Evolutionary conservation across 2,797 vertebrate genomes (phyloP).

Genomic region (Argya squamiceps): DNA sequence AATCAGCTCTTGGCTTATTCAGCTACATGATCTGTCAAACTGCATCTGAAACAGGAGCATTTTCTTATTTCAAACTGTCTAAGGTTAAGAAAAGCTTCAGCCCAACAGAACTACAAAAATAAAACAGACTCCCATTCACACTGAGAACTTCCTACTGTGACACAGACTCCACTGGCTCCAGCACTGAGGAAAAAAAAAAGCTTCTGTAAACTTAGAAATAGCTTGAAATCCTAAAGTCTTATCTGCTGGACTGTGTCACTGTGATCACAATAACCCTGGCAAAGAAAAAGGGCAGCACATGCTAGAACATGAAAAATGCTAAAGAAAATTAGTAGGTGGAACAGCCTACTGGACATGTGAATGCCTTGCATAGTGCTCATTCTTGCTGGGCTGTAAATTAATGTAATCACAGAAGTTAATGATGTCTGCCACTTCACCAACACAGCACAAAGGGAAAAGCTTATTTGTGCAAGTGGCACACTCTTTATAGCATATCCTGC

Average conservation of each 20-base stretch:
- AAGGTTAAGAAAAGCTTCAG: slow-evolving; percentile 16
- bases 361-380: slow-evolving; percentile 13
- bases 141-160: slow-evolving; percentile 3
- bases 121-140: slow-evolving; percentile 14
- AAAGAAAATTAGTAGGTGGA: slow-evolving; percentile 45
- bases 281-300: slow-evolving; percentile 23
- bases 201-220: slow-evolving; percentile 2
- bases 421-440: slow-evolving; percentile 19
- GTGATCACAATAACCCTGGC: background rate
- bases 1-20: background rate
- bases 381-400: slow-evolving; percentile 51
- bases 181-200: background rate
- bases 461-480: background rate
- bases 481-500: background rate
- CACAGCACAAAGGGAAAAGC: slow-evolving; percentile 4
- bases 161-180: slow-evolving; percentile 9
- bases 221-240: background rate
- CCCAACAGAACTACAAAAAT: slow-evolving; percentile 5
- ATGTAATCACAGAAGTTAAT: slow-evolving; percentile 20
- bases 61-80: slow-evolving; percentile 6
- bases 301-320: slow-evolving; percentile 36
- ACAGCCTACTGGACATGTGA: slow-evolving; percentile 9
- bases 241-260: background rate
- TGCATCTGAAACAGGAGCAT: background rate
- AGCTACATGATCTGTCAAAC: background rate